Conservation (phyloP, 1,140 invertebrate species). For the Drosophila ironensis region DNA sequence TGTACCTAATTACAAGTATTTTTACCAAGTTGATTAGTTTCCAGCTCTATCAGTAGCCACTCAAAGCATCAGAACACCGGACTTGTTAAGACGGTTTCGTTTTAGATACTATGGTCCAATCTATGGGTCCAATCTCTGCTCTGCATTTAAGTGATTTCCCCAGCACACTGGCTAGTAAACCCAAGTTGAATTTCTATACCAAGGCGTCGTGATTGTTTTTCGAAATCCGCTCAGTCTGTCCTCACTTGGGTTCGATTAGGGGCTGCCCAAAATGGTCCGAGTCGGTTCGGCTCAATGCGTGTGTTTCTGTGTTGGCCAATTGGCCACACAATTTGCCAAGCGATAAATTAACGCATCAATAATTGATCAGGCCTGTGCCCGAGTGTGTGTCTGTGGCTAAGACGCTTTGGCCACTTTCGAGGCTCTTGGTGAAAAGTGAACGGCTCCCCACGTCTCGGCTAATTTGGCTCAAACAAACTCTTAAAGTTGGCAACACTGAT, state of each 20-base stretch:
- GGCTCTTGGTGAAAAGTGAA: slow-evolving; percentile 3
- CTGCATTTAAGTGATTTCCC: slow-evolving; percentile 65
- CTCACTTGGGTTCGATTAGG: slow-evolving; percentile 47
- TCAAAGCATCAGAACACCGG: too few relatives aligned
- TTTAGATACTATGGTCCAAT: too few relatives aligned
- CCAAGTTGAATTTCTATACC: not conserved
- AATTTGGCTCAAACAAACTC: slow-evolving; percentile 4
- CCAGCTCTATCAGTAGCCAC: too few relatives aligned
- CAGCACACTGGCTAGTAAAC: slow-evolving; percentile 25
- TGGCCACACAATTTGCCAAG: slow-evolving; percentile 75
- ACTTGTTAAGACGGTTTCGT: too few relatives aligned
- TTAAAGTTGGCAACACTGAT: slow-evolving; percentile 2
- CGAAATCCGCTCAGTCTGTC: slow-evolving; percentile 51
- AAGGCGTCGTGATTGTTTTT: slow-evolving; percentile 54
- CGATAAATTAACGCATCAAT: slow-evolving; percentile 77
- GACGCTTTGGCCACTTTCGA: slow-evolving; percentile 1
- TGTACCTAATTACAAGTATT: too few relatives aligned
- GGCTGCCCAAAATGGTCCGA: slow-evolving; percentile 5
- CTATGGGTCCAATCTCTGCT: too few relatives aligned
- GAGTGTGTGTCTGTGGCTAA: slow-evolving; percentile 2
- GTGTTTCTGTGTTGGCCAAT: slow-evolving; percentile 65
- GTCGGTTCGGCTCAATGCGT: slow-evolving; percentile 44
- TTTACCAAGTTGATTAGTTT: too few relatives aligned
- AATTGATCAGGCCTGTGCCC: slow-evolving; percentile 45
- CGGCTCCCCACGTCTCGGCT: slow-evolving; percentile 1